Evolutionary conservation across 2,797 vertebrate species (phyloP), one percentile per base, ranked within the genome.

Genomic region (Gouania willdenowi): DNA sequence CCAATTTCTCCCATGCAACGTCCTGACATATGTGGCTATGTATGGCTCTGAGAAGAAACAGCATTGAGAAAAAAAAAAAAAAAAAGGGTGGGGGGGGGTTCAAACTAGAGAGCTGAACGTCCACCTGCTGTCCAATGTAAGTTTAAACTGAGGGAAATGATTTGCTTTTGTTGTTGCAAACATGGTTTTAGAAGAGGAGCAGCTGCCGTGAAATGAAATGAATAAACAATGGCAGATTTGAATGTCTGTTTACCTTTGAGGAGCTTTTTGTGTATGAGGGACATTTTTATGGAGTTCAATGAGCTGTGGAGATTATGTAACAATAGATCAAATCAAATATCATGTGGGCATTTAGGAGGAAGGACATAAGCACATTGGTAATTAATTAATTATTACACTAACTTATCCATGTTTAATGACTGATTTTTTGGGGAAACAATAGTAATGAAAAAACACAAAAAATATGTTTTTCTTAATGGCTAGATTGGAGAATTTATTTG

Each of bases 1-100:
- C 65, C 70, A 80, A 72, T 79, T 82, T 79, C 74, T 79, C 56
- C 63, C 65, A 77, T 79, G 71, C 70, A 82, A 81, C 84, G 73
- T 71, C 60, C 63, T 73, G 81, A 82, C 84, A 80, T 80, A 64
- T 84, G 78, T 81, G 75, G 75, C 70, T 79, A 54, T 40, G 46
- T 53, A 47, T 55, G 46, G 64, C 56, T 47, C 50, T 29, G 46
- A 65, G 71, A 51, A 59, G 28, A 72, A 77, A 53, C 31, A 51
- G 41, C 64, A 47, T 72, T 51, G 37, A 61, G 64, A 63, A 15
- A 8, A 12, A 46, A 44, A 28, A 22, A 41, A 47, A 39, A 62
- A 41, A 66, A 39, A 32, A 61, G 72, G 62, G 38, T 56, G n/a
- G n/a, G n/a, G n/a, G n/a, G n/a, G n/a, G n/a, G n/a, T n/a, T n/a